phyloP scores from a whole-genome alignment of 2,113 vertebrate species.

The Cercopithecus mona region DNA sequence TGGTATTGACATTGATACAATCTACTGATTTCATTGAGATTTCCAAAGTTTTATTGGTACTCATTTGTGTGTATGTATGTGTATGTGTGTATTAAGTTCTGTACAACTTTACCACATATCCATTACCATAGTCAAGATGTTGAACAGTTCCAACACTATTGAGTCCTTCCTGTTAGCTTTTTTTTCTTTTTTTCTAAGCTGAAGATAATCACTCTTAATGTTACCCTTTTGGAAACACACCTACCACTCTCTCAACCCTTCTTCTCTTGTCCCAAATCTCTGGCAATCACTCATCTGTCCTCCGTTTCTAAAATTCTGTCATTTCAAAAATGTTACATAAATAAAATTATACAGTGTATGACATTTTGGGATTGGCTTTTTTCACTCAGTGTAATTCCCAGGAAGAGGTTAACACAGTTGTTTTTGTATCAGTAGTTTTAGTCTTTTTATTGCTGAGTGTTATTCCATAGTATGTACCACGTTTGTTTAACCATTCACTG shows the following conservation, averaged over 20 bases:
- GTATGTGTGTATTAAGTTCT: background rate
- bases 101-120: background rate
- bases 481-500: background rate
- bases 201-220: too few species aligned
- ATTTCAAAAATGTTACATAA: conserved; percentile 8
- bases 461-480: background rate
- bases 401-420: background rate
- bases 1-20: background rate
- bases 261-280: background rate
- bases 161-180: background rate
- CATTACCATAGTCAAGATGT: background rate
- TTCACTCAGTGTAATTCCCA: conserved; percentile 16
- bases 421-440: background rate
- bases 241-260: background rate
- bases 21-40: conserved; percentile 1
- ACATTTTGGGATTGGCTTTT: conserved; percentile 1
- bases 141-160: background rate
- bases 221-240: background rate
- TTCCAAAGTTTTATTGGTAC: background rate
- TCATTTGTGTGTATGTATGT: background rate
- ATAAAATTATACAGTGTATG: background rate
- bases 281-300: background rate
- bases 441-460: background rate
- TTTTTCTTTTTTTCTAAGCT: too few species aligned
- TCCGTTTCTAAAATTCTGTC: background rate